A percentile compares a stretch with the other conserved stretches of the same genome.
Evolutionary conservation across 2,113 vertebrate genomes (phyloP).

Genomic region (Periophthalmus modestus): DNA sequence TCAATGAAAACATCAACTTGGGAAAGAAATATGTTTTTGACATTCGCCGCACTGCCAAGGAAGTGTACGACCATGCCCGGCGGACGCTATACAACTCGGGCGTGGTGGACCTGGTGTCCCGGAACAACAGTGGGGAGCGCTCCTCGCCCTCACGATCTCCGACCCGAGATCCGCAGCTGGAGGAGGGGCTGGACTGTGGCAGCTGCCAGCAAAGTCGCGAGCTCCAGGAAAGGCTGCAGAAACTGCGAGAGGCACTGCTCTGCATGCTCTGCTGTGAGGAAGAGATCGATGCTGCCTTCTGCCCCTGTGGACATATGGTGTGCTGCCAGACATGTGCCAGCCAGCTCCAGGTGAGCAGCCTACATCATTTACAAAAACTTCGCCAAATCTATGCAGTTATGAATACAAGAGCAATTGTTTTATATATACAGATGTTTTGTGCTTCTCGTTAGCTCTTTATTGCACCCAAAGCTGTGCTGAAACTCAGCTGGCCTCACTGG

Average conservation of each 20-base stretch:
- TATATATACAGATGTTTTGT: background rate
- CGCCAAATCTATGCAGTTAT: background rate
- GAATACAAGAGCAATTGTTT: background rate
- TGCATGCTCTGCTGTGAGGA: conserved; percentile 95
- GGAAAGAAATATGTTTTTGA: conserved; percentile 99
- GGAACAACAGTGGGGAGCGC: conserved; percentile 72
- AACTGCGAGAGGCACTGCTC: conserved; percentile 91
- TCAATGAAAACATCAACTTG: conserved; percentile 97
- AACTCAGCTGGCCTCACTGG: conserved; percentile 39
- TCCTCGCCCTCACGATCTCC: conserved; percentile 83
- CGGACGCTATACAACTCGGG: conserved; percentile 94
- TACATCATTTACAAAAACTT: background rate
- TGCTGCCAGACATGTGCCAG: conserved; percentile 91
- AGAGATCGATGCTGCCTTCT: conserved; percentile 95
- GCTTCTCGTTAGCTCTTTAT: conserved; percentile 18
- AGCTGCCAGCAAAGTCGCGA: conserved; percentile 88
- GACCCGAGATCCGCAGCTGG: conserved; percentile 63
- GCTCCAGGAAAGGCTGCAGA: conserved; percentile 90
- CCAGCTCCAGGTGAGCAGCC: conserved; percentile 87
- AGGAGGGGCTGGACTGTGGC: conserved; percentile 81
- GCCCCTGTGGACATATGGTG: conserved; percentile 96
- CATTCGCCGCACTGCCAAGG: conserved; percentile 95
- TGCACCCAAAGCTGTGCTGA: conserved; percentile 36
- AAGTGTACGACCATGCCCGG: conserved; percentile 94
- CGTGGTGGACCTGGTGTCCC: conserved; percentile 85